phyloP scores from a whole-genome alignment of 2,113 vertebrate genomes.

The Serilophus lunatus region DNA sequence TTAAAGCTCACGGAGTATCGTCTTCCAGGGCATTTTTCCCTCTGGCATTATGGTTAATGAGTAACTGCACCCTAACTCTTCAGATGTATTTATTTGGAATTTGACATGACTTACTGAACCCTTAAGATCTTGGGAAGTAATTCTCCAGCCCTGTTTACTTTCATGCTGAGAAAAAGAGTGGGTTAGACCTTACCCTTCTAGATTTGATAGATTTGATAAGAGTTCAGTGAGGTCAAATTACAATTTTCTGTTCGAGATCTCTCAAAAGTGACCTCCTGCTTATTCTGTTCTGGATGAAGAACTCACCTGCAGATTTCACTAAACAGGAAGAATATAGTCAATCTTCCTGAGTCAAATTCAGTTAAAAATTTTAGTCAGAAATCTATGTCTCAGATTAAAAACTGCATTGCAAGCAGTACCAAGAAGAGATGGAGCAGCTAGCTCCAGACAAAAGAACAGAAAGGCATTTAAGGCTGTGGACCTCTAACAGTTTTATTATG shows the following conservation, averaged over 20 bases:
- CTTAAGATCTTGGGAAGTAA: background rate
- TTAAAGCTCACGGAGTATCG: background rate
- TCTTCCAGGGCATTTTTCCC: background rate
- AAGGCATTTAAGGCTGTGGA: background rate
- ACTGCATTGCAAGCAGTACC: background rate
- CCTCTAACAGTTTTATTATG: background rate
- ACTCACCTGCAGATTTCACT: background rate
- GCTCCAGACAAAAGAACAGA: background rate
- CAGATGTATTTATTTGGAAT: background rate
- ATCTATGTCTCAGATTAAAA: background rate
- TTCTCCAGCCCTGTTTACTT: background rate
- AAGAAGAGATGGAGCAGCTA: background rate
- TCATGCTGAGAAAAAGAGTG: background rate
- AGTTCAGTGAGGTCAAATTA: background rate
- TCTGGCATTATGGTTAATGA: background rate
- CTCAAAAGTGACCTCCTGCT: background rate
- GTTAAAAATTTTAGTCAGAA: background rate
- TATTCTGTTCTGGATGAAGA: background rate
- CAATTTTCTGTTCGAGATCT: background rate
- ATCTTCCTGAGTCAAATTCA: background rate
- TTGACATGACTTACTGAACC: background rate
- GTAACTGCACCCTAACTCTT: background rate
- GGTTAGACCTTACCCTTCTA: background rate
- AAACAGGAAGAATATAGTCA: background rate
- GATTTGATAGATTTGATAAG: background rate